phyloP scores from a whole-genome alignment of 2,797 vertebrate genomes.

The Morus bassanus region DNA sequence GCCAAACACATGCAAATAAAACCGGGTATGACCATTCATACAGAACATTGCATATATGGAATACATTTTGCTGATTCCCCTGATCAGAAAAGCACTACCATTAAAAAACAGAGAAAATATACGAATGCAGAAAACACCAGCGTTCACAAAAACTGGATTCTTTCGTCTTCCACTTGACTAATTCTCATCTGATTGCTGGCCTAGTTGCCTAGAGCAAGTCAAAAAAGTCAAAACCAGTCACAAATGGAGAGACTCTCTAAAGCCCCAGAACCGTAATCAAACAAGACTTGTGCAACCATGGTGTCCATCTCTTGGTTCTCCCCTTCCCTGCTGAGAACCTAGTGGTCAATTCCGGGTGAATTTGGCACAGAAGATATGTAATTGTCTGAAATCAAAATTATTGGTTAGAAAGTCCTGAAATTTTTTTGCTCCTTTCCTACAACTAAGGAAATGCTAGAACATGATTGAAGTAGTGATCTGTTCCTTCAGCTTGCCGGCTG shows the following conservation, averaged over 20 bases:
- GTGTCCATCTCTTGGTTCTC: neutral
- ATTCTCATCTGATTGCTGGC: neutral
- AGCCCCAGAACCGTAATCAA: neutral
- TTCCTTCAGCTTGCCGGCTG: neutral
- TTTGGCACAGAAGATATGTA: accelerated
- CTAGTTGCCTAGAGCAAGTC: neutral
- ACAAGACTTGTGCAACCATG: accelerated
- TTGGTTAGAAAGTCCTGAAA: neutral
- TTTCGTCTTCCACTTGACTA: neutral
- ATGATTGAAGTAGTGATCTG: neutral
- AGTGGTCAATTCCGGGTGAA: neutral
- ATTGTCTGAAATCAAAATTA: neutral
- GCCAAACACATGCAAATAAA: neutral
- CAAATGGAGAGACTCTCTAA: neutral
- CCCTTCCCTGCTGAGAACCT: neutral
- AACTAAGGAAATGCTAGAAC: neutral
- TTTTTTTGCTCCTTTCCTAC: neutral
- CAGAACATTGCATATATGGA: accelerated
- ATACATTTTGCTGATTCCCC: neutral
- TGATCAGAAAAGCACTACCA: neutral
- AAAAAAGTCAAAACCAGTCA: neutral
- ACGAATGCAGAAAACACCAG: neutral
- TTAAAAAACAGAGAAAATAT: neutral
- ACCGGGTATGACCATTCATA: neutral
- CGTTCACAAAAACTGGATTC: neutral